phyloP scores from a whole-genome alignment of 2,888 invertebrate genomes.

The Oeneis ivallda region DNA sequence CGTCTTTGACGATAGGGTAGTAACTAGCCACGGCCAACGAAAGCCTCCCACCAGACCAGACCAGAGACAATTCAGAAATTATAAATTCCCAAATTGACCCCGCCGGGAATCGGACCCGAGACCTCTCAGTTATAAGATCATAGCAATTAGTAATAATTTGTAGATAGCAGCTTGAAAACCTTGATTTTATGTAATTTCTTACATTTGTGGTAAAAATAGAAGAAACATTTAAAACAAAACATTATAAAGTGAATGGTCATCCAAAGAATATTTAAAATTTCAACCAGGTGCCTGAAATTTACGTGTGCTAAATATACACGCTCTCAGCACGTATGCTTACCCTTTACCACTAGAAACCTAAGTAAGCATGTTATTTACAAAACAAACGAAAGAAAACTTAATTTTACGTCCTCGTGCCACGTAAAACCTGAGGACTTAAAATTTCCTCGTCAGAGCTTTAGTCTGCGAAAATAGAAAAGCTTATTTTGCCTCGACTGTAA shows the following conservation, averaged over 20 bases:
- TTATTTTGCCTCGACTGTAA: slow-evolving; percentile 16
- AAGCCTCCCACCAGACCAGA: too few relatives aligned
- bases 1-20: too few relatives aligned
- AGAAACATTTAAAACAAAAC: neutral
- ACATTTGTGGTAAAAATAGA: neutral
- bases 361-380: slow-evolving; percentile 30
- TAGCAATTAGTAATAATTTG: too few relatives aligned
- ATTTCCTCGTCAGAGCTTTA: slow-evolving; percentile 19
- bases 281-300: neutral
- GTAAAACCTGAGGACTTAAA: slow-evolving; percentile 28
- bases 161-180: too few relatives aligned
- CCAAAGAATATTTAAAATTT: slow-evolving; percentile 4
- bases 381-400: slow-evolving; percentile 36
- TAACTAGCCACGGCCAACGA: too few relatives aligned
- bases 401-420: slow-evolving; percentile 32
- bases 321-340: slow-evolving; percentile 6
- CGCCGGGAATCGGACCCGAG: too few relatives aligned
- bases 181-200: too few relatives aligned
- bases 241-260: neutral
- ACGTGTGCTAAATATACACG: neutral
- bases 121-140: too few relatives aligned
- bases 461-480: slow-evolving; percentile 20
- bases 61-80: too few relatives aligned
- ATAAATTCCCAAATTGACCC: too few relatives aligned
- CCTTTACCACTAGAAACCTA: slow-evolving; percentile 22